Evolutionary conservation across 2,888 invertebrate genomes (phyloP), one percentile per base, ranked within the genome.

Genomic region (Cryptocephalus moraei): DNA sequence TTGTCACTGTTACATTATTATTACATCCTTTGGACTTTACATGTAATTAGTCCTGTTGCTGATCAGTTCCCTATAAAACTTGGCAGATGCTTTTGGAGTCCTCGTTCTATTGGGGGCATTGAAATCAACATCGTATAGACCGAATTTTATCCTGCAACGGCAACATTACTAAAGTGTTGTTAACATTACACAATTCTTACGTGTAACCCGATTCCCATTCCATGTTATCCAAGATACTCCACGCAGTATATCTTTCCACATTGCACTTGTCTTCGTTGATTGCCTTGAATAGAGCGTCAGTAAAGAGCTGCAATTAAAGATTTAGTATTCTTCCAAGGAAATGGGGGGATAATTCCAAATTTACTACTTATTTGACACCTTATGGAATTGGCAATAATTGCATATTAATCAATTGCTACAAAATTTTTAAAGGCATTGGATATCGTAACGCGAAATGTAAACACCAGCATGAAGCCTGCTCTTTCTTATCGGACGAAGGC

Each of bases 221-320:
- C 66, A 83, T 86, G 62, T 86, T 86, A 61, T 91, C 90, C 68
- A 90, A 75, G 11, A 91, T 68, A 53, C 84, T 84, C 87, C 89
- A 89, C 46, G 81, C 78, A 0, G 84, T 78, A 61, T 88, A 91
- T 0, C 81, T 85, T 8, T 72, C 63, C 1, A 84, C 75, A 43
- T 73, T 72, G 52, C 79, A 80, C 0, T 75, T 74, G 62, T 82
- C 81, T 34, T 74, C 13, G 9, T 10, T 31, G 6, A 34, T 36
- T 11, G 43, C 43, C 6, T 34, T 70, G 0, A 61, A 55, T 0
- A 82, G 60, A 0, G 79, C 78, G 43, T 49, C 2, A 66, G 57
- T 39, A 74, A 67, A 43, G 9, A 11, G 34, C 43, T 43, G 43
- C 8, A 12, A 79, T 36, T 36, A 4, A 22, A 22, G 6, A 22